Evolutionary conservation across 2,888 invertebrate species (phyloP).

Genomic region (Arctia plantaginis): DNA sequence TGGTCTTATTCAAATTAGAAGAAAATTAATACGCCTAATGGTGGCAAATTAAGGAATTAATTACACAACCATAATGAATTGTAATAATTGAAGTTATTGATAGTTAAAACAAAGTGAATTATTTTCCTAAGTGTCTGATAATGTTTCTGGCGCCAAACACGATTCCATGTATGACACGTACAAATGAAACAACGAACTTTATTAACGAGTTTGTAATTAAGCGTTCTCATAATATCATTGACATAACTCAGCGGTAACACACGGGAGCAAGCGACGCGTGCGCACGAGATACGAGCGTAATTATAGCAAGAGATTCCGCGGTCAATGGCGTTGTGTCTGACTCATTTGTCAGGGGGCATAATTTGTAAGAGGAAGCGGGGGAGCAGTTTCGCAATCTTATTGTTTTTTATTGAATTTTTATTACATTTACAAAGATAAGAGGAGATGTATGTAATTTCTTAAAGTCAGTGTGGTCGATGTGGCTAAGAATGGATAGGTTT

Average conservation of each 20-base stretch:
- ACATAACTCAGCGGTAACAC: conserved; percentile 45
- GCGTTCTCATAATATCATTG: conserved; percentile 22
- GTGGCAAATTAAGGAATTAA: too few relatives aligned
- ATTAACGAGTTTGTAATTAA: conserved; percentile 12
- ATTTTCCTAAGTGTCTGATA: background rate
- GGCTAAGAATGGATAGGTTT: background rate
- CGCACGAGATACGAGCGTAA: conserved; percentile 64
- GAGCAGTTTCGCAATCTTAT: background rate
- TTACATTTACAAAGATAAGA: too few relatives aligned
- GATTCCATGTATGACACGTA: background rate
- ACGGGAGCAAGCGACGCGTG: conserved; percentile 34
- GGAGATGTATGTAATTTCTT: too few relatives aligned
- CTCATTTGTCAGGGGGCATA: conserved; percentile 36
- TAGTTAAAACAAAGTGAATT: too few relatives aligned
- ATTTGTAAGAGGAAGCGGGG: conserved; percentile 39
- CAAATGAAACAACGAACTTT: conserved; percentile 6
- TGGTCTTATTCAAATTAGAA: too few relatives aligned
- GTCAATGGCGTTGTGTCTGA: conserved; percentile 69
- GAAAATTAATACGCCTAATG: too few relatives aligned
- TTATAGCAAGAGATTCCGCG: conserved; percentile 60
- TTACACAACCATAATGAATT: too few relatives aligned
- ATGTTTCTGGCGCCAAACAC: background rate
- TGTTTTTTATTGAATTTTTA: background rate
- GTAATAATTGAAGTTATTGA: too few relatives aligned
- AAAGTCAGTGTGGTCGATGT: background rate